These are phyloP conservation scores for Seladonia tumulorum DNA, from an alignment of 2,888 invertebrate genomes.

Conservation along the genomic window DNA sequence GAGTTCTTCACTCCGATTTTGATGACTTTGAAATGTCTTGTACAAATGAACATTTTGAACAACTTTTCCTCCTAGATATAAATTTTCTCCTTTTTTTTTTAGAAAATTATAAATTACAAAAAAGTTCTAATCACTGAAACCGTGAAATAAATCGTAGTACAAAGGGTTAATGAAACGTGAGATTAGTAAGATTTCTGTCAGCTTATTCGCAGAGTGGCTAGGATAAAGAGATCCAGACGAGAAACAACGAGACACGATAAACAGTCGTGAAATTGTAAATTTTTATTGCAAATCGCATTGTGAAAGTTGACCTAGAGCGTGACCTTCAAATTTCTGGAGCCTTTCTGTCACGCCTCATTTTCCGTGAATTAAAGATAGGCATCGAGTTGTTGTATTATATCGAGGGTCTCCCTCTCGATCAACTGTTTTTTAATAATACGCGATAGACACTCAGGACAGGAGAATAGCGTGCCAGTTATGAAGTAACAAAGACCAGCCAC, in stretches of 20 bases:
- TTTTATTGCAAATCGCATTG: constrained; percentile 55
- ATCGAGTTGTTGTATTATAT: constrained; percentile 60
- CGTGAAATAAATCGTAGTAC: no score
- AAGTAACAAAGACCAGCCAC: background rate
- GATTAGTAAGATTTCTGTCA: no score
- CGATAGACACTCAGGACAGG: constrained; percentile 13
- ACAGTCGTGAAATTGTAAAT: background rate
- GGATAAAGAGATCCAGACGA: background rate
- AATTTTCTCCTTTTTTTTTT: no score
- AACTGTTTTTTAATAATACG: constrained; percentile 57
- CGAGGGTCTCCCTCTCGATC: constrained; percentile 53
- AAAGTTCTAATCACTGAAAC: no score
- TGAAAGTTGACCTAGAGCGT: constrained; percentile 43
- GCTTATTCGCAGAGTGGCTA: background rate
- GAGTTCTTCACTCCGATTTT: no score
- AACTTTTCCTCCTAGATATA: no score
- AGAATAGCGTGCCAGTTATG: constrained; percentile 5
- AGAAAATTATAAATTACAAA: no score
- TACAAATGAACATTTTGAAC: no score
- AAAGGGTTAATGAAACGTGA: no score
- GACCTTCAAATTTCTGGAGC: constrained; percentile 52
- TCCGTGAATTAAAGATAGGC: constrained; percentile 58
- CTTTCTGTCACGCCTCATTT: constrained; percentile 28
- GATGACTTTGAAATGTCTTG: no score
- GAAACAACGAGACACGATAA: background rate